phyloP scores from a whole-genome alignment of 2,888 invertebrate species.

The Lasioglossum leucozonium region DNA sequence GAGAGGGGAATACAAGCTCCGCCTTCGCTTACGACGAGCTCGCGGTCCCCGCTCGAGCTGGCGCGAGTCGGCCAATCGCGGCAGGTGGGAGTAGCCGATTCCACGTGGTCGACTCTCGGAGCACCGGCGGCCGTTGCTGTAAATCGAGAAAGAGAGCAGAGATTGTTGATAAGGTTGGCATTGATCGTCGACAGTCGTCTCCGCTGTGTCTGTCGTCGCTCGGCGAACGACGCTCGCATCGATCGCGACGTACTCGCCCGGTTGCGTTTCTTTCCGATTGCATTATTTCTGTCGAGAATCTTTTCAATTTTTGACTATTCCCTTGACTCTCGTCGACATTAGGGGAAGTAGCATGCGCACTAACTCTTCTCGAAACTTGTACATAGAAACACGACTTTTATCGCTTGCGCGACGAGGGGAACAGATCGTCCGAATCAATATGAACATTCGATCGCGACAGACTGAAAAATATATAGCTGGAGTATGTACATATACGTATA shows the following conservation, averaged over 20 bases:
- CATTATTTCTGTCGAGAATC: conserved; percentile 34
- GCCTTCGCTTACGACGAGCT: too few relatives aligned
- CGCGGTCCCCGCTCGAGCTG: too few relatives aligned
- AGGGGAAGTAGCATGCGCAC: conserved; percentile 83
- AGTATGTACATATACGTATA: not conserved
- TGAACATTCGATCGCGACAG: not conserved
- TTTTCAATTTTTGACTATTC: conserved; percentile 50
- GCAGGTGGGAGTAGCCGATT: too few relatives aligned
- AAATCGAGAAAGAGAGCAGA: too few relatives aligned
- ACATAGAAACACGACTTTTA: conserved; percentile 80
- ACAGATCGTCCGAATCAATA: conserved; percentile 35
- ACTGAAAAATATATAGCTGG: not conserved
- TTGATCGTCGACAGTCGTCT: too few relatives aligned
- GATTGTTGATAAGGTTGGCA: not conserved
- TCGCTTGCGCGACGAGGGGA: conserved; percentile 79
- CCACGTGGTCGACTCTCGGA: too few relatives aligned
- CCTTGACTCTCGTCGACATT: conserved; percentile 61
- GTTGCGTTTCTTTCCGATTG: conserved; percentile 29
- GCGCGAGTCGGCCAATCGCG: too few relatives aligned
- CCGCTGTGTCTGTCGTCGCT: not conserved
- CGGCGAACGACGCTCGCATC: conserved; percentile 20
- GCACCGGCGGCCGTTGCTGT: too few relatives aligned
- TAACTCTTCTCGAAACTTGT: conserved; percentile 81
- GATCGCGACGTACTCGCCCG: conserved; percentile 26
- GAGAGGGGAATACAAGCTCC: too few relatives aligned